Percentiles rank a stretch among this genome's conserved stretches.
Conservation (phyloP, 2,888 invertebrate genomes). For the Heliconius charithonia region DNA sequence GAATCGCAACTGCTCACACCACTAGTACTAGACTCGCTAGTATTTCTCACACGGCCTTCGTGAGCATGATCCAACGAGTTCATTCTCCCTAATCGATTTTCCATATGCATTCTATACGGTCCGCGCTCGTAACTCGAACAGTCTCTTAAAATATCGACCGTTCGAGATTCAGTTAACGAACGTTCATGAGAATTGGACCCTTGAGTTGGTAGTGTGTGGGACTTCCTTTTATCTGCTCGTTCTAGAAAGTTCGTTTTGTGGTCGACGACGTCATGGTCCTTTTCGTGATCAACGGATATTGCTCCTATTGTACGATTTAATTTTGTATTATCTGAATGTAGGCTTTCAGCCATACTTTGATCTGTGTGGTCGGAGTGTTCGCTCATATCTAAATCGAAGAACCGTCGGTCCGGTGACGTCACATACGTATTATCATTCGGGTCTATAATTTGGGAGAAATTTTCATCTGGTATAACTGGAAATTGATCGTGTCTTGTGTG, state of each 20-base stretch:
- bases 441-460: conserved; percentile 79
- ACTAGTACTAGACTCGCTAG: conserved; percentile 90
- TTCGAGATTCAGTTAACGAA: conserved; percentile 87
- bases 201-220: conserved; percentile 84
- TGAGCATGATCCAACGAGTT: conserved; percentile 74
- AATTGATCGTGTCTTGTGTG: conserved; percentile 90
- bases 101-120: conserved; percentile 59
- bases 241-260: conserved; percentile 55
- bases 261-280: conserved; percentile 68
- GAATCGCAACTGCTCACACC: conserved; percentile 93
- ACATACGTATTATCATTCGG: conserved; percentile 64
- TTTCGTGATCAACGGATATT: conserved; percentile 59
- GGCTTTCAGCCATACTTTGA: conserved; percentile 73
- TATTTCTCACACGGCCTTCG: conserved; percentile 77
- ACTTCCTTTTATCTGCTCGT: conserved; percentile 70
- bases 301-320: conserved; percentile 55
- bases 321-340: conserved; percentile 68
- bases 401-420: conserved; percentile 68
- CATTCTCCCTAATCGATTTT: conserved; percentile 70
- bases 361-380: conserved; percentile 80
- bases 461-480: conserved; percentile 88
- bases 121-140: conserved; percentile 68
- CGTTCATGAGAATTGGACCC: conserved; percentile 84
- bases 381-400: conserved; percentile 72
- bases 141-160: conserved; percentile 84